Evolutionary conservation across 2,797 vertebrate species (phyloP), one percentile per base, ranked within the genome.

Genomic region (Gallinago stenura): DNA sequence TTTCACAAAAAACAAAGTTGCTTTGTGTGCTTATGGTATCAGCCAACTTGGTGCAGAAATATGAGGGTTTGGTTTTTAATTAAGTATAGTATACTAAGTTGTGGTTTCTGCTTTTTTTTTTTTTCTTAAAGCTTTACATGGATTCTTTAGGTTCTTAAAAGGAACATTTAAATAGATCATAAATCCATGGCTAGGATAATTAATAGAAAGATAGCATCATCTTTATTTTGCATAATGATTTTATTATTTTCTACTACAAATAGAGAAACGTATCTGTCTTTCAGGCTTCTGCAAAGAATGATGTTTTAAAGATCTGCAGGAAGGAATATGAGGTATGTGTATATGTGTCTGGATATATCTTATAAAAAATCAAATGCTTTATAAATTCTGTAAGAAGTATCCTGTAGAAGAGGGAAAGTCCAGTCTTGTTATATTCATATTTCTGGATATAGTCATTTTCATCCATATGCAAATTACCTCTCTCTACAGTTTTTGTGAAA

Each of bases 221-320:
- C 51, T 81, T 61, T 90, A 41, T 58, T 79, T 94, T 21, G 5
- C 21, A 18, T 17, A 6, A 1, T 45, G 7, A 54, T 69, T 96
- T 53, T 83, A 22, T 77, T 56, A 35, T 95, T 94, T 87, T 84
- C 26, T 88, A 3, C 61, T 92, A 72, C 79, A 89, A 89, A 75
- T 75, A 73, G 86, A 95, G 18, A 96, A 93, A 95, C 87, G 18
- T 93, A 3, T 93, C 84, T 98, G 51, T 88, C 87, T 97, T 97
- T 64, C 94, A 99, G 99, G 99, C 99, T 64, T 99, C 99, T 53
- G 99, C 99, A 90, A 99, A 99, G 97, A 99, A 98, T 93, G 99
- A 99, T 97, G 98, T 99, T 97, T 98, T 98, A 78, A 99, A 99
- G 98, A 97, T 98, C 94, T 99, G 99, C 98, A 99, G 99, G 95